Percentiles rank a stretch among this genome's conserved stretches.
phyloP scores from a whole-genome alignment of 1,140 invertebrate species.

The Drosophila guanche region DNA sequence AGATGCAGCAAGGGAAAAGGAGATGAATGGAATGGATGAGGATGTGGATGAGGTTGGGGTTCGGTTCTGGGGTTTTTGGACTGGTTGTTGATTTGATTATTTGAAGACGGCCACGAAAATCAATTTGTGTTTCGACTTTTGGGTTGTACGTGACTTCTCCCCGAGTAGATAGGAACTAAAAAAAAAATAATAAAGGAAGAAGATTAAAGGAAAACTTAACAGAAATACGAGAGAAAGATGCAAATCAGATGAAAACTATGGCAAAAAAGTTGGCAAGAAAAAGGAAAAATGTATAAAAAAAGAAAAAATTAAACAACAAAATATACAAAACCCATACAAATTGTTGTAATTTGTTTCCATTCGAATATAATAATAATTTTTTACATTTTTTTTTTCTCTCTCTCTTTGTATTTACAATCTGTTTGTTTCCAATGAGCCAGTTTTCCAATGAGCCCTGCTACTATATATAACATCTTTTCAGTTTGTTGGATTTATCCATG shows the following conservation, averaged over 20 bases:
- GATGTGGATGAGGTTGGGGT: neutral
- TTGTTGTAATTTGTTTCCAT: neutral
- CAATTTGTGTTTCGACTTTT: conserved; percentile 65
- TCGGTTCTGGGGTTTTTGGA: conserved; percentile 15
- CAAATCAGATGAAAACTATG: too few relatives aligned
- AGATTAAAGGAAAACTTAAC: too few relatives aligned
- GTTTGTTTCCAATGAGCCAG: too few relatives aligned
- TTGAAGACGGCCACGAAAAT: conserved; percentile 67
- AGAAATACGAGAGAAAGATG: conserved; percentile 7
- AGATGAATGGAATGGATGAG: conserved; percentile 32
- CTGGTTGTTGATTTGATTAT: conserved; percentile 67
- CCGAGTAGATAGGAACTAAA: conserved; percentile 21
- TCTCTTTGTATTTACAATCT: too few relatives aligned
- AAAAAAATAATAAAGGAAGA: neutral
- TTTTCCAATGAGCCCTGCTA: too few relatives aligned
- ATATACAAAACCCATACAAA: conserved; percentile 5
- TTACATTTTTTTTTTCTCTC: too few relatives aligned
- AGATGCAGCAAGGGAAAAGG: neutral
- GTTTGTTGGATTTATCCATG: too few relatives aligned
- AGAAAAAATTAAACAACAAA: too few relatives aligned
- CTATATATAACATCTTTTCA: too few relatives aligned
- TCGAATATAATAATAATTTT: too few relatives aligned
- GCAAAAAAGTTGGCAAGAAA: neutral
- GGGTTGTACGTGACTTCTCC: conserved; percentile 58
- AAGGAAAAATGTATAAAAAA: neutral